Evolutionary conservation across 2,888 invertebrate genomes (phyloP).

Genomic region (Atethmia centrago): DNA sequence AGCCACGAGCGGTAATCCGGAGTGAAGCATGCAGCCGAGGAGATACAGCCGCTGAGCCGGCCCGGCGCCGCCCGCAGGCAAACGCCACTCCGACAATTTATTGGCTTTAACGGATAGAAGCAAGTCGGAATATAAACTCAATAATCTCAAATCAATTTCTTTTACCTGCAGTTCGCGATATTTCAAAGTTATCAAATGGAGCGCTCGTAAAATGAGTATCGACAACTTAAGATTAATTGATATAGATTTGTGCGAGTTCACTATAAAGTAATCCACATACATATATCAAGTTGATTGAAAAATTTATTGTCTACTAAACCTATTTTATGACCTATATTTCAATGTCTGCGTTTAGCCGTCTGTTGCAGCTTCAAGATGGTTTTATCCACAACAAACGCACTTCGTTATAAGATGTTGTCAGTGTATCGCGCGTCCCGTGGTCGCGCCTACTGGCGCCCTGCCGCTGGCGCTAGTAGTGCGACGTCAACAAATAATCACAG

Average conservation of each 20-base stretch:
- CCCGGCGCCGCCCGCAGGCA: not conserved
- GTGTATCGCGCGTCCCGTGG: not conserved
- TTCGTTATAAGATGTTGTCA: slow-evolving; percentile 15
- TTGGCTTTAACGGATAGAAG: slow-evolving; percentile 30
- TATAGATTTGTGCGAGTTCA: slow-evolving; percentile 47
- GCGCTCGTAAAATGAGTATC: slow-evolving; percentile 50
- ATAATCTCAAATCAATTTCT: slow-evolving; percentile 24
- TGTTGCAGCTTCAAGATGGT: slow-evolving; percentile 45
- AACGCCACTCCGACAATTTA: slow-evolving; percentile 43
- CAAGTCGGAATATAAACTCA: slow-evolving; percentile 8
- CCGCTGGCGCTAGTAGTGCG: slow-evolving; percentile 29
- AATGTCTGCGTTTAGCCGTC: slow-evolving; percentile 51
- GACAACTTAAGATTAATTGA: slow-evolving; percentile 60
- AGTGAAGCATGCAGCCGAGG: slow-evolving; percentile 19
- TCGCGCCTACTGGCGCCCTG: not conserved
- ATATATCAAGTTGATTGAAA: slow-evolving; percentile 62
- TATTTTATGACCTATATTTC: slow-evolving; percentile 64
- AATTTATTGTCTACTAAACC: slow-evolving; percentile 60
- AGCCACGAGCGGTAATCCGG: slow-evolving; percentile 27
- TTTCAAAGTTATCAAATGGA: slow-evolving; percentile 32
- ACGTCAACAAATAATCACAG: slow-evolving; percentile 60
- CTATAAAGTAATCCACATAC: slow-evolving; percentile 55
- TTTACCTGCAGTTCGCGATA: slow-evolving; percentile 12
- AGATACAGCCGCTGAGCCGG: slow-evolving; percentile 5
- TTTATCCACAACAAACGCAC: slow-evolving; percentile 32